A percentile compares a stretch with the other conserved stretches of the same genome.
Conservation (phyloP, 1,140 invertebrate genomes). For the Tetramorium simillimum region DNA sequence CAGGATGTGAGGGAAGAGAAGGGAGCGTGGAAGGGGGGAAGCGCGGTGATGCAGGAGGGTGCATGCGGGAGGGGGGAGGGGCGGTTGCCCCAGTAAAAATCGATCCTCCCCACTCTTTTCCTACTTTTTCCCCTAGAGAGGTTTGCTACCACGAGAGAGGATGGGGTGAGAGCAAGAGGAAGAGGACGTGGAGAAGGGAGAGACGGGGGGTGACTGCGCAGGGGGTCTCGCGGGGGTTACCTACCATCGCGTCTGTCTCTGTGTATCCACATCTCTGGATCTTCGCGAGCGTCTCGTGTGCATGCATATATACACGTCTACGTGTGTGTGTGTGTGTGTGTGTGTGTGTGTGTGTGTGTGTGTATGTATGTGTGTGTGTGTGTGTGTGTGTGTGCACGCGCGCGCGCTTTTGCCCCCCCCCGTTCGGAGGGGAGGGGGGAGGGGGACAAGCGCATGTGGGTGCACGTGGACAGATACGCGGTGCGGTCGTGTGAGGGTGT, state of each 20-base stretch:
- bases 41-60: conserved; percentile 77
- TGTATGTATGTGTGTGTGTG: neutral
- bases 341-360: neutral
- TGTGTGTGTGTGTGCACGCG: neutral
- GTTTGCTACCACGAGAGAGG: conserved; percentile 73
- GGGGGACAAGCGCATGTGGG: conserved; percentile 41
- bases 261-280: conserved; percentile 73
- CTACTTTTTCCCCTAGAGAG: conserved; percentile 84
- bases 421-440: neutral
- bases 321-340: neutral
- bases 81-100: conserved; percentile 85
- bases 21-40: conserved; percentile 55
- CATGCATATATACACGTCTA: neutral
- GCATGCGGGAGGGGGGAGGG: conserved; percentile 78
- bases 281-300: conserved; percentile 61
- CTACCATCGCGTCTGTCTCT: conserved; percentile 69
- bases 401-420: neutral
- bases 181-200: conserved; percentile 28
- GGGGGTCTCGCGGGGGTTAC: conserved; percentile 67
- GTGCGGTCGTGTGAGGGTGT: conserved; percentile 41
- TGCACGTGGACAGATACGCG: conserved; percentile 52
- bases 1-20: conserved; percentile 77
- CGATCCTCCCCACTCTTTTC: conserved; percentile 85
- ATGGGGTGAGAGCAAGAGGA: conserved; percentile 58
- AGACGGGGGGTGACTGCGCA: conserved; percentile 39